A percentile compares a stretch with the other conserved stretches of the same genome.
These are phyloP conservation scores for Pycnonotus jocosus DNA, from an alignment of 2,113 vertebrate species.

Conservation along the genomic window DNA sequence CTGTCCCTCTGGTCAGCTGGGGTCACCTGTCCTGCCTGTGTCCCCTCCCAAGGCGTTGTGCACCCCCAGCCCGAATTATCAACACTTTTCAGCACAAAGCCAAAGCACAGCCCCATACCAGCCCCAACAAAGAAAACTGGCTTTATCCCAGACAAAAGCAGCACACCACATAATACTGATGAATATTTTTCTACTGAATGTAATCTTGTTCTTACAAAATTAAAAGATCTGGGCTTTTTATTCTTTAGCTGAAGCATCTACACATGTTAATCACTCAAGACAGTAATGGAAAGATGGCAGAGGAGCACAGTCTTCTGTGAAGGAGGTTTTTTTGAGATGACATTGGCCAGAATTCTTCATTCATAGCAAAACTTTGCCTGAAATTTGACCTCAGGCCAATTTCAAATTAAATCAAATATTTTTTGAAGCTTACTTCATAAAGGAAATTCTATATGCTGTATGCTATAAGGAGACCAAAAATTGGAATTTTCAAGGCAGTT, in stretches of 20 bases:
- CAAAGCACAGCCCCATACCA: neutral
- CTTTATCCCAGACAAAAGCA: neutral
- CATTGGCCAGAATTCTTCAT: neutral
- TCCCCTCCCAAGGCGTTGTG: neutral
- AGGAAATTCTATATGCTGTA: neutral
- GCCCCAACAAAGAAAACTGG: neutral
- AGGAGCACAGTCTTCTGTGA: neutral
- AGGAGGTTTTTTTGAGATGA: neutral
- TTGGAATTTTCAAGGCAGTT: neutral
- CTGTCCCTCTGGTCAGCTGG: neutral
- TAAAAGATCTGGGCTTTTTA: neutral
- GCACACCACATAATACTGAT: neutral
- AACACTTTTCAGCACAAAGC: neutral
- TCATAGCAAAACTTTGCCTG: neutral
- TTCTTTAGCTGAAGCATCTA: neutral
- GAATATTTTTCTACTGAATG: neutral
- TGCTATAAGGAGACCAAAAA: neutral
- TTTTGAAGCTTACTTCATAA: neutral
- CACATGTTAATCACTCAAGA: neutral
- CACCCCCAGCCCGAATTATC: neutral
- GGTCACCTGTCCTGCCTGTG: neutral
- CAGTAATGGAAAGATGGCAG: neutral
- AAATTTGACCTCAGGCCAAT: neutral
- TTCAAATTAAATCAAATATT: neutral
- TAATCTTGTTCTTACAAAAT: neutral